Base-by-base conservation (phyloP, 1,140 invertebrate genomes). In the Saccostrea cuccullata region DNA sequence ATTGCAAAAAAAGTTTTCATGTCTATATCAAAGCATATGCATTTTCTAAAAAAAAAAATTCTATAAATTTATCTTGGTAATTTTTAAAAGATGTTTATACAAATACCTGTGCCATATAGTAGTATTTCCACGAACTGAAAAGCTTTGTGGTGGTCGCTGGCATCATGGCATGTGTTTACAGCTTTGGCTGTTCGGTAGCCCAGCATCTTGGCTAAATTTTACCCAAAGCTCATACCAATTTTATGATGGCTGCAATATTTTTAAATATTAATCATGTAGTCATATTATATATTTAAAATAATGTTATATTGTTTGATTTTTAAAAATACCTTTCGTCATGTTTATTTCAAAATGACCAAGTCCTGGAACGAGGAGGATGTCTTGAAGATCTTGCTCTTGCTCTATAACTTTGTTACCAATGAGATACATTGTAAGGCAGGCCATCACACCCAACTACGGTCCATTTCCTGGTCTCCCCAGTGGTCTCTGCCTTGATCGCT, bases 121-220 rank as follows among this genome's bases (percentile, higher is more conserved):
- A 77, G 15, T 30, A 88, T 86, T 67, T 83, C 56, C 11, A 88
- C 12, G 13, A 83, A 67, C 20, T 88, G 77, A 36, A 86, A 82
- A 5, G 84, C 36, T 83, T 88, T 88, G 30, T 88, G 88, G 26
- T 88, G 88, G 55, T 88, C 88, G 26, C 13, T 83, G 20, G 77
- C 56, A n/a, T 82, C 60, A 30, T 88, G 55, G 23, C 60, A 77
- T 20, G 26, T 20, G 17, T 64, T 47, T 13, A 73, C 55, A 26
- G 64, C 47, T 83, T 55, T 77, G 23, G 56, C 6, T 11, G 82
- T 47, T 30, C 55, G 67, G 36, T 70, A 88, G 55, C 64, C 64
- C 30, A 84, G 40, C 82, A 70, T 64, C 30, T 85, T 85, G 20
- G 26, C 87, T n/a, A 88, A 23, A 13, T 85, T 55, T 15, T 85